Percentiles rank a stretch among this genome's conserved stretches.
These are phyloP conservation scores for Nesidiocoris tenuis DNA, from an alignment of 2,888 invertebrate genomes.

Conservation along the genomic window DNA sequence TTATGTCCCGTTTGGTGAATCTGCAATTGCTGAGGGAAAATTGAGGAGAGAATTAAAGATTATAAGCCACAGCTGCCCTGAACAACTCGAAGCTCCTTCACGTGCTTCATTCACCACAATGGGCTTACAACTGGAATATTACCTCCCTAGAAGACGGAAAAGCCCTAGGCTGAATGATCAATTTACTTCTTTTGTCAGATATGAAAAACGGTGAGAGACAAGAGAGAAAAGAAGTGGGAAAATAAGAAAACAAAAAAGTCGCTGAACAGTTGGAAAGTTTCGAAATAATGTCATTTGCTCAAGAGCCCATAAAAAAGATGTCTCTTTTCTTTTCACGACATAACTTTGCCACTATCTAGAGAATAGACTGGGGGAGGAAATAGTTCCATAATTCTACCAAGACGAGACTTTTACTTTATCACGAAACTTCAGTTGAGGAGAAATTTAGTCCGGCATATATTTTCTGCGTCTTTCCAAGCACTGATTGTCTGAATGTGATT, in stretches of 20 bases:
- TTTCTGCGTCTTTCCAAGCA: too few species aligned
- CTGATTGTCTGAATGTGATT: too few species aligned
- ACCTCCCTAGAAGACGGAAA: not conserved
- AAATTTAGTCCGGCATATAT: too few species aligned
- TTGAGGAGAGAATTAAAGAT: too few species aligned
- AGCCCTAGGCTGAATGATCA: not conserved
- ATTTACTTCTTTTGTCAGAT: not conserved
- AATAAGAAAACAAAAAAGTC: not conserved
- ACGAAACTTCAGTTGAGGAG: too few species aligned
- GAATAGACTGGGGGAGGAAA: not conserved
- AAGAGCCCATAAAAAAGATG: not conserved
- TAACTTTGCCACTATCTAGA: not conserved
- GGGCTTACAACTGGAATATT: too few species aligned
- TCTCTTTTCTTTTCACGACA: not conserved
- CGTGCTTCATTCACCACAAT: too few species aligned
- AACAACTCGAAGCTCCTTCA: too few species aligned
- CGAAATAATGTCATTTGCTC: slow-evolving; percentile 16
- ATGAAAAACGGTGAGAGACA: not conserved
- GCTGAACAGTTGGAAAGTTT: slow-evolving; percentile 3
- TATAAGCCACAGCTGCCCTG: too few species aligned
- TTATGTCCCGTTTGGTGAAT: too few species aligned
- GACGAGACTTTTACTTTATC: too few species aligned
- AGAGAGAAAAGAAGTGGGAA: not conserved
- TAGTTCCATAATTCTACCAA: not conserved
- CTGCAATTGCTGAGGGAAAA: too few species aligned